Conservation (phyloP, 92 coral and sea anemone genomes). For the Epizoanthus stellaris region DNA sequence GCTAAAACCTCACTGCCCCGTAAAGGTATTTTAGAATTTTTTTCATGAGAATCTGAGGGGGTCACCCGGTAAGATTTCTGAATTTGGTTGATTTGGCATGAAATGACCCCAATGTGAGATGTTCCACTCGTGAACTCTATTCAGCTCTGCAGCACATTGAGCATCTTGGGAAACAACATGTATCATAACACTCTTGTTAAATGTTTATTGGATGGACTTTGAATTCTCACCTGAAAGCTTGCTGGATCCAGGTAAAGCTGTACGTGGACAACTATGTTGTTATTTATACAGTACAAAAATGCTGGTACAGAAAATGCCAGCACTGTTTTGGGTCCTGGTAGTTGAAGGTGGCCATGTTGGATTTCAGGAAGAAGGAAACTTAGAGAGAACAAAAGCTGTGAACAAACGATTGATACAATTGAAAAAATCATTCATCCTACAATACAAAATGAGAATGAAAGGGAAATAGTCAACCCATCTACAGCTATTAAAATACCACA, state of each 20-base stretch:
- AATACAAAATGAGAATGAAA: neutral
- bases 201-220: neutral
- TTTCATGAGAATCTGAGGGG: too few species aligned
- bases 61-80: too few species aligned
- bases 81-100: too few species aligned
- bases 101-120: neutral
- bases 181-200: too few species aligned
- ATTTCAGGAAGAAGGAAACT: constrained; percentile 74
- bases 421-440: neutral
- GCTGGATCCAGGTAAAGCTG: constrained; percentile 91
- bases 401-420: constrained; percentile 1
- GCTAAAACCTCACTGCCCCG: too few species aligned
- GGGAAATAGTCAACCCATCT: neutral
- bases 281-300: constrained; percentile 77
- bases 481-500: neutral
- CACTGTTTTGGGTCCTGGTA: constrained; percentile 64
- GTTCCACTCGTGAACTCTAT: neutral
- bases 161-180: neutral
- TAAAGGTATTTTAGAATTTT: too few species aligned
- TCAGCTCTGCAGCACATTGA: neutral
- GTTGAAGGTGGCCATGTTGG: constrained; percentile 40
- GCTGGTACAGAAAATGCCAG: constrained; percentile 83
- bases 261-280: constrained; percentile 85
- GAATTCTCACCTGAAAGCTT: constrained; percentile 82
- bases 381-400: constrained; percentile 80